Conservation (phyloP, 1,140 invertebrate genomes). For the Monomorium pharaonis region DNA sequence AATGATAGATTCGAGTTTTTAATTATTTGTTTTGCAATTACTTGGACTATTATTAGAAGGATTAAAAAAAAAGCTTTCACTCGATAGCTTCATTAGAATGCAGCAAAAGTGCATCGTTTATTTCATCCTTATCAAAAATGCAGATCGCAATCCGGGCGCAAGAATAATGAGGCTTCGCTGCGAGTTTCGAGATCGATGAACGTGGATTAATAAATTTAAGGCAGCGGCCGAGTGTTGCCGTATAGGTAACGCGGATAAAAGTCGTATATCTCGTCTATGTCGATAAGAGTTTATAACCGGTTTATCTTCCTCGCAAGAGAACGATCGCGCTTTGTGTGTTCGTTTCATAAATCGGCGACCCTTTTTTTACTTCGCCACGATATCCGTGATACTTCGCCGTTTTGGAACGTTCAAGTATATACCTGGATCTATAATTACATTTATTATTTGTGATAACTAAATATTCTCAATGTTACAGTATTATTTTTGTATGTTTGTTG, state of each 20-base stretch:
- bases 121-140: background rate
- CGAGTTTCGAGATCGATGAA: constrained; percentile 13
- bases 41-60: background rate
- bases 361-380: background rate
- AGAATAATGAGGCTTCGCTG: background rate
- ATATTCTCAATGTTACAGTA: background rate
- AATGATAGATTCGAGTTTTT: background rate
- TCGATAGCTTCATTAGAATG: background rate
- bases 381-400: background rate
- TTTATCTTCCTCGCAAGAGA: constrained; percentile 36
- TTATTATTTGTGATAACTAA: background rate
- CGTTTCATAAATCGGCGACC: constrained; percentile 18
- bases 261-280: constrained; percentile 29
- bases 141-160: background rate
- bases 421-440: background rate
- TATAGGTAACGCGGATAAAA: constrained; percentile 10
- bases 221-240: background rate
- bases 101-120: background rate
- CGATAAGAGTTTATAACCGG: constrained; percentile 30
- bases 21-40: background rate
- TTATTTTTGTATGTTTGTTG: background rate
- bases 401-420: background rate
- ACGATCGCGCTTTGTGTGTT: background rate
- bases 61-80: background rate
- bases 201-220: constrained; percentile 21